Base-by-base conservation (phyloP, 2,888 invertebrate genomes). In the Gasteruption jaculator region DNA sequence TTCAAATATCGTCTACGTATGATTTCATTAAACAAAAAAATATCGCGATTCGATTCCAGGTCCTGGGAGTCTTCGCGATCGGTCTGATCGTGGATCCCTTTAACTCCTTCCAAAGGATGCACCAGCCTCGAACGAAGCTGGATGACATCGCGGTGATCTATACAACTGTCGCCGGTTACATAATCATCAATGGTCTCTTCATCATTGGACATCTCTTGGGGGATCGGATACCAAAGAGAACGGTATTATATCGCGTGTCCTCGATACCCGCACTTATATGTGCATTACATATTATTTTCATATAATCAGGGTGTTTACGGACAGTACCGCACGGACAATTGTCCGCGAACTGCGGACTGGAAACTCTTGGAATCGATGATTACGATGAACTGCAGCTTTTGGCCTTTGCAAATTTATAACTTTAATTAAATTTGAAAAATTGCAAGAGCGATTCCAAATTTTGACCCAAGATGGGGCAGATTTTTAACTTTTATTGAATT, bases 111-210 rank as follows among this genome's bases (percentile, higher is more conserved):
- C 58, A 63, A 37, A 50, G 39, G 16, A 48, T 60, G 4, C 54
- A 56, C 30, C 75, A 73, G 10, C 76, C 78, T 19, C 74, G 60
- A 60, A 77, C 69, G 57, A 80, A 70, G 61, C 73, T 71, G 66
- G 73, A 76, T 54, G 75, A 83, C 57, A 76, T 81, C 12, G 83
- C 82, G 1, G 73, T 83, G 46, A 80, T 84, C 66, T 84, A 80
- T 69, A 79, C 82, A 10, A 75, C 82, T 3, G 79, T 79, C 61
- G 79, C 78, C 10, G 82, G 83, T 49, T 82, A 75, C 62, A 76
- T 84, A 58, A 74, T 85, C 50, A 79, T 84, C 65, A 82, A 82
- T 46, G 69, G 76, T 2, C 73, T 83, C 18, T 64, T 83, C 53
- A 71, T 85, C 47, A 71, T 82, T 52, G 77, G 80, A 8, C 74